phyloP scores from a whole-genome alignment of 2,113 vertebrate genomes.

The Sprattus sprattus region DNA sequence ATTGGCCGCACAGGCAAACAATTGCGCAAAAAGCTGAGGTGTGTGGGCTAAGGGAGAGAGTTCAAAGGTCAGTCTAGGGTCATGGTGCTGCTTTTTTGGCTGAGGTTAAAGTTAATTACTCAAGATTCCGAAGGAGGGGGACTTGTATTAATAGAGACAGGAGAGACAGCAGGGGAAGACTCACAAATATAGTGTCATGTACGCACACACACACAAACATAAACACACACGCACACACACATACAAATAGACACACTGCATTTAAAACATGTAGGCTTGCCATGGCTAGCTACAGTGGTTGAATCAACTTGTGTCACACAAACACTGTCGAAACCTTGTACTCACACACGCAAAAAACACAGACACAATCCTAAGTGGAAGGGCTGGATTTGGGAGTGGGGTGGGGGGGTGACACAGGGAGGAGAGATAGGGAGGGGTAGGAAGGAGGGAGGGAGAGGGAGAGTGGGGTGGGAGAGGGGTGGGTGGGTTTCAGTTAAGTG shows the following conservation, averaged over 20 bases:
- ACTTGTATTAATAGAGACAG: slow-evolving; percentile 64
- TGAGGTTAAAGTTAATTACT: slow-evolving; percentile 70
- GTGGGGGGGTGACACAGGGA: neutral
- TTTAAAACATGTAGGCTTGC: slow-evolving; percentile 26
- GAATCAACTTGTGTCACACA: slow-evolving; percentile 34
- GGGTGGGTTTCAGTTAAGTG: slow-evolving; percentile 46
- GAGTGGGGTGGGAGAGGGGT: slow-evolving; percentile 40
- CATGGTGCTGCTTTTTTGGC: slow-evolving; percentile 71
- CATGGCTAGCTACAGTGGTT: slow-evolving; percentile 38
- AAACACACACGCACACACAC: slow-evolving; percentile 44
- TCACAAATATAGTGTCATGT: slow-evolving; percentile 42
- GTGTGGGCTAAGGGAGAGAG: slow-evolving; percentile 27
- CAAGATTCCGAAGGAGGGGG: slow-evolving; percentile 54
- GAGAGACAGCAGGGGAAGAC: slow-evolving; percentile 34
- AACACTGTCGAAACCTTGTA: slow-evolving; percentile 34
- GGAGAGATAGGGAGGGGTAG: neutral
- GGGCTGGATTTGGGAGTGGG: slow-evolving; percentile 39
- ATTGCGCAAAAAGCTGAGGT: slow-evolving; percentile 60
- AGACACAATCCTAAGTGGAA: slow-evolving; percentile 46
- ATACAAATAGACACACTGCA: slow-evolving; percentile 37
- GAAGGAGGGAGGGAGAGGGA: slow-evolving; percentile 8
- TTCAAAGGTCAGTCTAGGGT: slow-evolving; percentile 31
- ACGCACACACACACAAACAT: slow-evolving; percentile 34
- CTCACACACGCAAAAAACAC: slow-evolving; percentile 36
- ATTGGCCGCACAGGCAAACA: slow-evolving; percentile 52